Percentiles rank a stretch among this genome's conserved stretches.
phyloP scores from a whole-genome alignment of 2,888 invertebrate species.

The Pheosia tremula region DNA sequence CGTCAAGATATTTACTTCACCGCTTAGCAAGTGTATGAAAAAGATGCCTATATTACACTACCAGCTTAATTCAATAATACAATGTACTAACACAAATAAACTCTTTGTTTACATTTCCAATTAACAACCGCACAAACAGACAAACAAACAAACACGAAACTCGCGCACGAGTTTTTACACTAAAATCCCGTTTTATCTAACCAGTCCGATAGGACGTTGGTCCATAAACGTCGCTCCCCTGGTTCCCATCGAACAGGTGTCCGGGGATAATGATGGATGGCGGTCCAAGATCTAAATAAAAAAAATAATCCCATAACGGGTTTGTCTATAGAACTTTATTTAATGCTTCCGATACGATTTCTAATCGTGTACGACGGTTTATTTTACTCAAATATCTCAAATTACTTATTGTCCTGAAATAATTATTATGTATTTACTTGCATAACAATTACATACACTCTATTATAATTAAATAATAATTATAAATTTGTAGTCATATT shows the following conservation, averaged over 20 bases:
- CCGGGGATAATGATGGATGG: conserved; percentile 42
- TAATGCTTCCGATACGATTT: conserved; percentile 1
- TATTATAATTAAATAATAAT: too few species aligned
- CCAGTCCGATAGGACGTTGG: conserved; percentile 24
- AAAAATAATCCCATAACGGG: conserved; percentile 20
- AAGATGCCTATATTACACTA: too few species aligned
- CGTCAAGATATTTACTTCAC: too few species aligned
- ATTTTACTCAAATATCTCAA: too few species aligned
- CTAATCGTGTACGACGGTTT: neutral
- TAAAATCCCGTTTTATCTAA: conserved; percentile 8
- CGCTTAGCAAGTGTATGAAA: too few species aligned
- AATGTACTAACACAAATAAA: neutral
- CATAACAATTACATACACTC: too few species aligned
- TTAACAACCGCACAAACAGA: neutral
- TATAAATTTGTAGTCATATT: too few species aligned
- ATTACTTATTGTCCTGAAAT: too few species aligned
- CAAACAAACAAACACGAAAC: neutral
- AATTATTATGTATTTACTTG: too few species aligned
- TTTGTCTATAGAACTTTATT: conserved; percentile 8
- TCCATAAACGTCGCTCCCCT: conserved; percentile 22
- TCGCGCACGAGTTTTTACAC: neutral
- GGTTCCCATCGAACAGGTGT: conserved; percentile 54
- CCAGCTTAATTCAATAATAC: neutral
- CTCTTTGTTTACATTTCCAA: neutral
- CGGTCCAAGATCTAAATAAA: conserved; percentile 43